phyloP scores from a whole-genome alignment of 2,888 invertebrate genomes.

The Iphiclides podalirius region DNA sequence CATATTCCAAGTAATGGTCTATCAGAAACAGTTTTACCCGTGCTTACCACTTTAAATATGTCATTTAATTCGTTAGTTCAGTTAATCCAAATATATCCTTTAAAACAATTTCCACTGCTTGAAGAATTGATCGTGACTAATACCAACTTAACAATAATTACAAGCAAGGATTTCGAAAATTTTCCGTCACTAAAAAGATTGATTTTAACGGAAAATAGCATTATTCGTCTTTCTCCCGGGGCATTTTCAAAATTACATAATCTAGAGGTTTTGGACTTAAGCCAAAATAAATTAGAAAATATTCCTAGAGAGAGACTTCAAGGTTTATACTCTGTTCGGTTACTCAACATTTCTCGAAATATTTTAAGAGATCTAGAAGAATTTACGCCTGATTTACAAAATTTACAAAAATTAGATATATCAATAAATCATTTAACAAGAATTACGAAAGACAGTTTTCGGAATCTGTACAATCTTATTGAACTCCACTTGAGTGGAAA shows the following conservation, averaged over 20 bases:
- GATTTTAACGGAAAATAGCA: constrained; percentile 85
- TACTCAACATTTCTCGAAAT: constrained; percentile 92
- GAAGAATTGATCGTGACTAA: constrained; percentile 89
- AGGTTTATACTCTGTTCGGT: constrained; percentile 85
- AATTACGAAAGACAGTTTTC: constrained; percentile 87
- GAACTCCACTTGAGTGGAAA: constrained; percentile 91
- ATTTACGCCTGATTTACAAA: constrained; percentile 88
- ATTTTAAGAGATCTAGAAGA: constrained; percentile 89
- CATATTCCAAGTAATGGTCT: constrained; percentile 89
- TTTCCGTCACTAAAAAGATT: constrained; percentile 89
- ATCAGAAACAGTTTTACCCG: constrained; percentile 86
- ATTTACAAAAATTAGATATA: constrained; percentile 88
- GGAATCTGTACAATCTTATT: constrained; percentile 86
- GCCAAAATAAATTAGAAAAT: constrained; percentile 89
- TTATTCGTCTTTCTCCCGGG: constrained; percentile 89
- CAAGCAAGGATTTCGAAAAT: constrained; percentile 91
- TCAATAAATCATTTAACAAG: constrained; percentile 91
- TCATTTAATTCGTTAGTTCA: constrained; percentile 89
- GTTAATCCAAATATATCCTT: constrained; percentile 85
- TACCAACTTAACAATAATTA: constrained; percentile 90
- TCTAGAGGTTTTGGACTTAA: constrained; percentile 88
- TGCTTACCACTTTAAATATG: constrained; percentile 88
- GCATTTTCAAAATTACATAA: constrained; percentile 89
- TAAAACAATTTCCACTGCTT: constrained; percentile 87
- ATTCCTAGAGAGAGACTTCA: constrained; percentile 91